These are phyloP conservation scores for Myopa testacea DNA, from an alignment of 2,888 invertebrate species.

Conservation along the genomic window DNA sequence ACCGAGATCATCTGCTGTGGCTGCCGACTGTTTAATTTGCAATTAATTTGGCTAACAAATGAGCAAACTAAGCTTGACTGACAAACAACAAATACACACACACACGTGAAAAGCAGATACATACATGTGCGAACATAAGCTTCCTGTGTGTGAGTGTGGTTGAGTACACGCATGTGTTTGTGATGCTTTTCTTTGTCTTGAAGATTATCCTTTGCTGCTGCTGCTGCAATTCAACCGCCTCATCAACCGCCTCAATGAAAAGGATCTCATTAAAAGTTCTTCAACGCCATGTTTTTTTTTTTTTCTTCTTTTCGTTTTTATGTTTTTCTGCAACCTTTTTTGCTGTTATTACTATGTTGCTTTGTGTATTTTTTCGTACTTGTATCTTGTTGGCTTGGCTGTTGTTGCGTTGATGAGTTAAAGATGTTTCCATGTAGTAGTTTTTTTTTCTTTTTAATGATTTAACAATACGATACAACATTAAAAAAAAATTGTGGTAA, in stretches of 20 bases:
- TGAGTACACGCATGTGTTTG: neutral
- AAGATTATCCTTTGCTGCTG: neutral
- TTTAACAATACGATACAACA: too few species aligned
- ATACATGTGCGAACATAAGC: too few species aligned
- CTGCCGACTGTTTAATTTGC: conserved; percentile 24
- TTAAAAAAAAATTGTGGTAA: neutral
- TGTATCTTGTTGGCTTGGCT: neutral
- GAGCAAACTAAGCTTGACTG: neutral
- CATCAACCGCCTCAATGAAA: neutral
- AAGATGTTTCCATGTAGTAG: too few species aligned
- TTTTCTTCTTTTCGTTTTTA: neutral
- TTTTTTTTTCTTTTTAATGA: too few species aligned
- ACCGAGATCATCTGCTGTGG: conserved; percentile 20
- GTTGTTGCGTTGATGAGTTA: too few species aligned
- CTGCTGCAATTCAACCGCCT: neutral
- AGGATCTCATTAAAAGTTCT: conserved; percentile 19
- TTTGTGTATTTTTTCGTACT: neutral
- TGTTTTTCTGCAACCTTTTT: neutral
- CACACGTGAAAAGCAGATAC: too few species aligned
- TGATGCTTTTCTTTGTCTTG: neutral
- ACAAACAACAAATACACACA: too few species aligned
- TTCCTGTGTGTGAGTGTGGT: neutral
- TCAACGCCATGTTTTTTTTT: neutral
- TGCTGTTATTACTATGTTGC: neutral
- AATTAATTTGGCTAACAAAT: conserved; percentile 31